Base-by-base conservation (phyloP, 1,140 invertebrate genomes). In the Anastrepha obliqua region DNA sequence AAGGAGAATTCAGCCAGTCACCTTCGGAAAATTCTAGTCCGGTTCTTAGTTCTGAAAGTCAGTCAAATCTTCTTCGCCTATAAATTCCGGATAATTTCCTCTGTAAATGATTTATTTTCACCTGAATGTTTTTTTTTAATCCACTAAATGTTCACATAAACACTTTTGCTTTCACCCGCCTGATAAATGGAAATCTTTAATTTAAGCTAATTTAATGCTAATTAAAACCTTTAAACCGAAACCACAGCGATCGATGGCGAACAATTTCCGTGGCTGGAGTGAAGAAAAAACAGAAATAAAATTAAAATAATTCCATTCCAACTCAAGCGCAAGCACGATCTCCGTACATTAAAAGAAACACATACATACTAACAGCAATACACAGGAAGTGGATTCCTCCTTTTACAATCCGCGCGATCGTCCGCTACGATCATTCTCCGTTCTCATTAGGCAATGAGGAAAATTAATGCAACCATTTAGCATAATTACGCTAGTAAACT, bases 191-290 rank as follows among this genome's bases (percentile, higher is more conserved):
- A 55, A 55, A 81, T 81, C 2, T 81, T 81, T 81, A 55, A 55
- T 55, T 81, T 58, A 81, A 55, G 74, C n/a, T 81, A 81, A 81
- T 81, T 81, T 81, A 81, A 81, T 81, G 74, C 74, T 81, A 81
- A 81, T 81, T 81, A 81, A 81, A 81, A 51, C 74, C 74, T 47
- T 81, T 81, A 81, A 81, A 74, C 11, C 70, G 47, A 74, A 51
- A 81, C 74, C 74, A 29, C 74, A 8, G 17, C 74, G 44, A 81
- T 55, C 47, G n/a, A 9, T n/a, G 6, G 47, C 74, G 55, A 55
- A 81, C 74, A 81, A 55, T 81, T 81, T 47, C 20, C 7, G 20
- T 81, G 47, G 47, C 17, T 29, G 55, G n/a, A 55, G n/a, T 81
- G 74, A 55, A 81, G 44, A 42, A 20, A 81, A 20, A 20, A 17